These are phyloP conservation scores for Odontophorus gujanensis DNA, from an alignment of 2,113 vertebrate species.

Conservation along the genomic window DNA sequence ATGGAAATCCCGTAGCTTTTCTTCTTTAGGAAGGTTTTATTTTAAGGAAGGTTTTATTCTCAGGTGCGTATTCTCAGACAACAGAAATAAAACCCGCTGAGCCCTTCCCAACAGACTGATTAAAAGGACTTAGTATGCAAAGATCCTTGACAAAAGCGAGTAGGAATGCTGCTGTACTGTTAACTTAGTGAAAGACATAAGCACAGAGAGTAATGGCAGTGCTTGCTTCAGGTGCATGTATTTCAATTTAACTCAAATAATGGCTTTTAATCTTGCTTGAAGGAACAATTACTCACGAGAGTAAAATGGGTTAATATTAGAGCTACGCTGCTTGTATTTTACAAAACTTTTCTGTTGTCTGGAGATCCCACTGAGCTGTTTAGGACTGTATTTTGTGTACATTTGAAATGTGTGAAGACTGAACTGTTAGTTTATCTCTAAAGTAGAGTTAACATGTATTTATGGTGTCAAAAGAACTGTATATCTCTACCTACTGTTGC, in stretches of 20 bases:
- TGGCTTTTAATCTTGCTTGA: not conserved
- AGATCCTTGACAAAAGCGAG: not conserved
- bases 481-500: not conserved
- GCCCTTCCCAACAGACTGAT: not conserved
- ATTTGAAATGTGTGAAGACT: not conserved
- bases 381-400: not conserved
- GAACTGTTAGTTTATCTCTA: not conserved
- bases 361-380: not conserved
- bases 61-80: not conserved
- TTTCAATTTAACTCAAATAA: not conserved
- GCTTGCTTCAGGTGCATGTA: not conserved
- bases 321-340: not conserved
- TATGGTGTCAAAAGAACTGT: not conserved
- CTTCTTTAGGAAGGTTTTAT: not conserved
- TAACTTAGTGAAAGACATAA: not conserved
- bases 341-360: not conserved
- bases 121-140: not conserved
- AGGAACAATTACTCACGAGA: not conserved
- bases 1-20: not conserved
- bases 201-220: not conserved
- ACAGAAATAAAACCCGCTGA: not conserved
- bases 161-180: not conserved
- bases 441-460: not conserved
- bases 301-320: not conserved
- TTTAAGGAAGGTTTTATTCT: conserved; percentile 1